Evolutionary conservation across 2,797 vertebrate species (phyloP).

Genomic region (Molossus molossus): DNA sequence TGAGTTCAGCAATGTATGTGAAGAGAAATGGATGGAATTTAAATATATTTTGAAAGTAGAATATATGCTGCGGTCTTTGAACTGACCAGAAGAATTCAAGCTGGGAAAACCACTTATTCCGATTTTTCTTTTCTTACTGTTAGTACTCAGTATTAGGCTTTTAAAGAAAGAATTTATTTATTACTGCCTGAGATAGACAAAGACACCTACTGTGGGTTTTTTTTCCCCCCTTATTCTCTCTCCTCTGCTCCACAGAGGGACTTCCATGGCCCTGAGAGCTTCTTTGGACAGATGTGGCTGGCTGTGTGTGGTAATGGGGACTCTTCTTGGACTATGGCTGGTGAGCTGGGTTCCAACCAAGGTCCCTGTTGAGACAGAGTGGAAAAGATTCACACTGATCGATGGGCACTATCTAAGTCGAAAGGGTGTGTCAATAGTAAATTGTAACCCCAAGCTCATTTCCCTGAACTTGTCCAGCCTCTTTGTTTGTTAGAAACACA

Average conservation of each 20-base stretch:
- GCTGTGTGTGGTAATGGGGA: not conserved
- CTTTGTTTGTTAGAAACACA: not conserved
- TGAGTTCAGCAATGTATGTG: not conserved
- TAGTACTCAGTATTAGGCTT: not conserved
- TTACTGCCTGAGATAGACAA: not conserved
- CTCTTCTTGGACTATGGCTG: not conserved
- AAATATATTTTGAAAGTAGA: constrained; percentile 36
- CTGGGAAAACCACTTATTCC: not conserved
- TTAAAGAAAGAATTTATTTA: not conserved
- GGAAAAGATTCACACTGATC: not conserved
- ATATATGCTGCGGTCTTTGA: not conserved
- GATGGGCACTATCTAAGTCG: not conserved
- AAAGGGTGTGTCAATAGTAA: not conserved
- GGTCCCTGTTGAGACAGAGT: not conserved
- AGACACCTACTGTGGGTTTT: not conserved
- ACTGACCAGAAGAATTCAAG: constrained; percentile 36
- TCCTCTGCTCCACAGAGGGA: not conserved
- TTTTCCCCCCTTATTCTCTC: not conserved
- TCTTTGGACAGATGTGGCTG: not conserved
- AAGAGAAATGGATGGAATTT: not conserved
- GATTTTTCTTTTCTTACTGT: not conserved
- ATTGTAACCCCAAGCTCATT: not conserved
- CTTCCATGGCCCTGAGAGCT: not conserved
- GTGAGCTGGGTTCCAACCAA: not conserved
- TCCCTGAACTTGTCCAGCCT: not conserved